These are phyloP conservation scores for Cervus canadensis DNA, from an alignment of 2,113 vertebrate species.

Conservation along the genomic window DNA sequence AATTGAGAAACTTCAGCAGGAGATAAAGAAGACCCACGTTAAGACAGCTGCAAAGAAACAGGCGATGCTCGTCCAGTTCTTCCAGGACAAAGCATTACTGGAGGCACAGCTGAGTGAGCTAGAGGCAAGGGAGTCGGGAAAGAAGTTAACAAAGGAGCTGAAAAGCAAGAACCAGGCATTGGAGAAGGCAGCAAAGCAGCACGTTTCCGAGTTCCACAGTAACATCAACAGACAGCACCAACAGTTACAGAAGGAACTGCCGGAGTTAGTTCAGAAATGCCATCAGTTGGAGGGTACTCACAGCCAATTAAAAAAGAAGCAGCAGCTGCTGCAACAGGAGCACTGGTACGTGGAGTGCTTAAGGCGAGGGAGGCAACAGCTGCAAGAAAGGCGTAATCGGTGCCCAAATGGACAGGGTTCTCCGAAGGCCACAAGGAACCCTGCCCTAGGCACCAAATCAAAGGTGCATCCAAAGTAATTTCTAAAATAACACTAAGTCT, in stretches of 20 bases:
- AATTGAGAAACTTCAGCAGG: constrained; percentile 69
- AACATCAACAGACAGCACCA: constrained; percentile 39
- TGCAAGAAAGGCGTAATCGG: not conserved
- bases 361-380: not conserved
- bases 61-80: constrained; percentile 51
- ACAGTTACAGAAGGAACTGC: constrained; percentile 51
- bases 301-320: constrained; percentile 3
- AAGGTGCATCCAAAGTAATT: not conserved
- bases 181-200: constrained; percentile 15
- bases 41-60: constrained; percentile 41
- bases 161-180: constrained; percentile 47
- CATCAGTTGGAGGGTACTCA: constrained; percentile 18
- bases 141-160: constrained; percentile 26
- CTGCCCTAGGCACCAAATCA: not conserved
- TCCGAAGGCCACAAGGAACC: not conserved
- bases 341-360: constrained; percentile 38
- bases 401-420: not conserved
- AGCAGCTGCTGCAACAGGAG: constrained; percentile 49
- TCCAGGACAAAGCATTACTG: constrained; percentile 57
- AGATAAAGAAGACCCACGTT: constrained; percentile 49
- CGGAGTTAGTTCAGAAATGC: not conserved
- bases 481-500: not conserved
- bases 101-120: constrained; percentile 48
- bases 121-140: not conserved
- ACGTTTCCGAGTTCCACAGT: not conserved